Evolutionary conservation across 2,888 invertebrate species (phyloP).

Genomic region (Anagyrus pseudococci): DNA sequence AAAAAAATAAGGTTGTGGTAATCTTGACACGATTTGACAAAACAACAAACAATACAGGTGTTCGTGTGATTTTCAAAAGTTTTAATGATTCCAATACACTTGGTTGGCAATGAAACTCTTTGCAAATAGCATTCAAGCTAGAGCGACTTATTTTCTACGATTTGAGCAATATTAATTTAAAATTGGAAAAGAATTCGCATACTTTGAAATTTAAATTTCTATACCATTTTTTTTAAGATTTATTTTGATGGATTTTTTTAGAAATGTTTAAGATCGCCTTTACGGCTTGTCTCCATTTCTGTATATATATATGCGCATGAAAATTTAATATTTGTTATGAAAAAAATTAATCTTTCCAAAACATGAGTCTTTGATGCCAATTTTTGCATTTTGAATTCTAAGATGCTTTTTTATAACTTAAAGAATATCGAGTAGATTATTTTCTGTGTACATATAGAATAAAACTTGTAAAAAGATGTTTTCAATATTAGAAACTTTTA

Average conservation of each 20-base stretch:
- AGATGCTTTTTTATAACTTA: conserved; percentile 33
- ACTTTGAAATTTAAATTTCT: conserved; percentile 26
- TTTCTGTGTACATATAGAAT: conserved; percentile 19
- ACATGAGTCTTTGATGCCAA: conserved; percentile 33
- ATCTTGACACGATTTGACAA: conserved; percentile 8
- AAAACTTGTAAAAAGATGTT: conserved; percentile 17
- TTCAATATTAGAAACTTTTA: conserved; percentile 24
- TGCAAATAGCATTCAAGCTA: not conserved
- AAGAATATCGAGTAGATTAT: conserved; percentile 21
- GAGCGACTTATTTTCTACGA: too few species aligned
- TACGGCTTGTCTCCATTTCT: not conserved
- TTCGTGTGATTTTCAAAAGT: conserved; percentile 37
- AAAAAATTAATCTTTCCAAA: conserved; percentile 23
- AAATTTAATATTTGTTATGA: conserved; percentile 4
- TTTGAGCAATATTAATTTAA: too few species aligned
- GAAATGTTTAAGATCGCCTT: not conserved
- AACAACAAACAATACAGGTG: conserved; percentile 10
- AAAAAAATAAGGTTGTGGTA: conserved; percentile 17
- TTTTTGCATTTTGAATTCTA: conserved; percentile 32
- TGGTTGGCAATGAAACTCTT: not conserved
- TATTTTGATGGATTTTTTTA: conserved; percentile 22
- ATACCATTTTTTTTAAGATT: conserved; percentile 4
- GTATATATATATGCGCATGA: not conserved
- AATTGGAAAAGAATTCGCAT: not conserved
- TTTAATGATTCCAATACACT: conserved; percentile 8